Evolutionary conservation across 1,140 invertebrate genomes (phyloP).

Genomic region (Bombus polaris): DNA sequence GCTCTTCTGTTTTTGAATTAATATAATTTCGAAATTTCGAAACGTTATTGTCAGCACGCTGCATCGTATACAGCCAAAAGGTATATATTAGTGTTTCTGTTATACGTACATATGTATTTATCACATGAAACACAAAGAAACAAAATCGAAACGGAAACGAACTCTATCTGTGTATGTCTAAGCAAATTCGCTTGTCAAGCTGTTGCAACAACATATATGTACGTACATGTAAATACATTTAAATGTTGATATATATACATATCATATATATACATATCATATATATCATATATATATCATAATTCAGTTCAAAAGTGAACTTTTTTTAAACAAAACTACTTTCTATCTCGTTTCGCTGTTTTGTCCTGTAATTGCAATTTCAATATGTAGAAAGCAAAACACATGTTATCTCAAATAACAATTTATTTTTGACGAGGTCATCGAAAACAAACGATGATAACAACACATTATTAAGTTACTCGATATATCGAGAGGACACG

Average conservation of each 20-base stretch:
- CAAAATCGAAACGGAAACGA: neutral
- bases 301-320: no score
- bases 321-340: no score
- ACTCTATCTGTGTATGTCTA: neutral
- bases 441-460: neutral
- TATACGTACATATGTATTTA: neutral
- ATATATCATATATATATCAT: no score
- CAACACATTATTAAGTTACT: neutral
- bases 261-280: no score
- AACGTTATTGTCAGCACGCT: neutral
- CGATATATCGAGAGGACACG: neutral
- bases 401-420: neutral
- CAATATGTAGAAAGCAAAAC: neutral
- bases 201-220: neutral
- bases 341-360: no score
- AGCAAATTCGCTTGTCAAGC: neutral
- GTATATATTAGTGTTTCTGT: neutral
- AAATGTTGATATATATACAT: no score
- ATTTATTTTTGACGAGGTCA: neutral
- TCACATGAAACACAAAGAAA: neutral
- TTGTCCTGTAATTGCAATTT: no score
- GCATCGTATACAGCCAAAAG: neutral
- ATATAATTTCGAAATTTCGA: neutral
- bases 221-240: neutral
- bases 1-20: neutral